Evolutionary conservation across 1,140 invertebrate species (phyloP).

Genomic region (Drosophila fuyamai): DNA sequence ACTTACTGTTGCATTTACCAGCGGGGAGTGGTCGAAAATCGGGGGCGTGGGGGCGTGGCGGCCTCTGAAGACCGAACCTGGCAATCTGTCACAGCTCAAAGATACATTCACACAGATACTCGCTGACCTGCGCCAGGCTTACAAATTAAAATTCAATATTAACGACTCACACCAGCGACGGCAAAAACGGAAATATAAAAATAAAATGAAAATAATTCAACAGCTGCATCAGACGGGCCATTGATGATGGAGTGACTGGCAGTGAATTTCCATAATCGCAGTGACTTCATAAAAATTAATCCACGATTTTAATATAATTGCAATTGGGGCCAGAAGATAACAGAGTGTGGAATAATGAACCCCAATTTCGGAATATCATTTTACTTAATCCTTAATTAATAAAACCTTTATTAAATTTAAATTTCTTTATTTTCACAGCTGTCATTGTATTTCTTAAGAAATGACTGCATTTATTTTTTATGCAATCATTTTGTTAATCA

Average conservation of each 20-base stretch:
- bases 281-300: conserved; percentile 84
- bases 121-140: conserved; percentile 61
- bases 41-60: neutral
- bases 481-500: no score
- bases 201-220: conserved; percentile 81
- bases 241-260: conserved; percentile 28
- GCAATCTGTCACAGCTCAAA: conserved; percentile 78
- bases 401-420: no score
- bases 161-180: conserved; percentile 54
- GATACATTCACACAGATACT: conserved; percentile 50
- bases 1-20: conserved; percentile 70
- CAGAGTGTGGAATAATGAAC: conserved; percentile 30
- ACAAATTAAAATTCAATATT: conserved; percentile 84
- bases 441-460: no score
- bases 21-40: conserved; percentile 4
- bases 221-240: conserved; percentile 35
- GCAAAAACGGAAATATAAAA: conserved; percentile 23
- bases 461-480: no score
- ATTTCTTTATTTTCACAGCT: no score
- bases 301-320: conserved; percentile 81
- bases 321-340: conserved; percentile 31
- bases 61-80: conserved; percentile 26
- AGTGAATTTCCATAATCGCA: conserved; percentile 81
- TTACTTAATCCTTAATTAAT: neutral
- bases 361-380: neutral